phyloP scores from a whole-genome alignment of 2,797 vertebrate species.

The Lutjanus argentimaculatus region DNA sequence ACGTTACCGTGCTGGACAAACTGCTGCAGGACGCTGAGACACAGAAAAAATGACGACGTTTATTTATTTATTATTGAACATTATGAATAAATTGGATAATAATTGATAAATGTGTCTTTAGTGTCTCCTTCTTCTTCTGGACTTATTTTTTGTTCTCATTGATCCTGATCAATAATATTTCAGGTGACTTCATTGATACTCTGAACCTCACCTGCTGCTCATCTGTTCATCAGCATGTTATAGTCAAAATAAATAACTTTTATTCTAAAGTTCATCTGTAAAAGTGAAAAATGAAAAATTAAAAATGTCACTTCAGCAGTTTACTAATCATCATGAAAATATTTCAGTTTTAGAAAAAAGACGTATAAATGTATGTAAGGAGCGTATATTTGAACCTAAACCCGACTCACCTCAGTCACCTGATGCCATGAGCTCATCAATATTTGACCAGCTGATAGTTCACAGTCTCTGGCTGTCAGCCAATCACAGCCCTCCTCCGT shows the following conservation, averaged over 20 bases:
- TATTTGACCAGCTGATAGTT: conserved; percentile 38
- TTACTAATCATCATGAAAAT: not conserved
- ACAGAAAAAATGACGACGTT: not conserved
- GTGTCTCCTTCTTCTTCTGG: not conserved
- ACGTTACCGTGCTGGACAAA: conserved; percentile 55
- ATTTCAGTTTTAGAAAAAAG: not conserved
- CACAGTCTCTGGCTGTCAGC: conserved; percentile 2
- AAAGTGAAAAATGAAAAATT: not conserved
- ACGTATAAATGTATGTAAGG: no score
- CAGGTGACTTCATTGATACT: no score
- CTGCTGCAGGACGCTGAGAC: conserved; percentile 48
- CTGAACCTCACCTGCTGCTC: no score
- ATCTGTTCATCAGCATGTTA: no score
- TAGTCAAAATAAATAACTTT: no score
- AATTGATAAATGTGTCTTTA: not conserved
- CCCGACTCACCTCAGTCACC: conserved; percentile 33
- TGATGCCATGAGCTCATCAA: conserved; percentile 51
- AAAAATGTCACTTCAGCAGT: not conserved
- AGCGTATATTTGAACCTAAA: not conserved
- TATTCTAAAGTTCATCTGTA: no score
- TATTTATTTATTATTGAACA: no score
- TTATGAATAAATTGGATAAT: conserved; percentile 22
- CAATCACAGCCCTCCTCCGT: conserved; percentile 30
- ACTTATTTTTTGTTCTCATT: no score
- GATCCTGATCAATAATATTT: no score